A percentile compares a stretch with the other conserved stretches of the same genome.
phyloP scores from a whole-genome alignment of 2,113 vertebrate genomes.

The Sardina pilchardus region DNA sequence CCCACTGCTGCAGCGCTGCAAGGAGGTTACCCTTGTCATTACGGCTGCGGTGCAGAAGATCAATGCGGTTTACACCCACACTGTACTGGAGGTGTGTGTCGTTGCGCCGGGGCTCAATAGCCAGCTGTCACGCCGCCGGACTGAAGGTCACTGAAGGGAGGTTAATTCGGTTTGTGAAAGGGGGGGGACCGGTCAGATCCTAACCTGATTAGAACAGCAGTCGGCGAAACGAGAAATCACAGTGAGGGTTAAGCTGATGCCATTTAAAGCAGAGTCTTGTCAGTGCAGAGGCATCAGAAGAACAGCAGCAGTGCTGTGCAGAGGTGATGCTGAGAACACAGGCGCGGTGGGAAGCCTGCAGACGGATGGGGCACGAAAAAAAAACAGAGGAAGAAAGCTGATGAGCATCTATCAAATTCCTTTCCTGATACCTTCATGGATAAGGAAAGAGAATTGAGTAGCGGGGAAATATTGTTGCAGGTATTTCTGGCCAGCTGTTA shows the following conservation, averaged over 20 bases:
- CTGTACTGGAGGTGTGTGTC: neutral
- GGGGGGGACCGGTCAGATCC: neutral
- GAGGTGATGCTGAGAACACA: neutral
- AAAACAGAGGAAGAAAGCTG: neutral
- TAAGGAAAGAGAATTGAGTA: neutral
- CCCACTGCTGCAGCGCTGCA: neutral
- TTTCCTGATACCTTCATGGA: neutral
- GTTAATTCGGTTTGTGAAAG: neutral
- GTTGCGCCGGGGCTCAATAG: neutral
- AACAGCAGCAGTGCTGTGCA: neutral
- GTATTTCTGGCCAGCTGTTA: neutral
- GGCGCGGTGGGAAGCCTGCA: neutral
- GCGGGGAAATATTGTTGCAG: neutral
- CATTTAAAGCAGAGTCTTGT: neutral
- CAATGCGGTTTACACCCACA: neutral
- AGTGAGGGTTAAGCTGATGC: neutral
- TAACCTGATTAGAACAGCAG: neutral
- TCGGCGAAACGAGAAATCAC: neutral
- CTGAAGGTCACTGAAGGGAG: neutral
- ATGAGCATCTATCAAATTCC: conserved; percentile 6
- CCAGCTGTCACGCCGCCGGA: neutral
- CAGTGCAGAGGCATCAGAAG: neutral
- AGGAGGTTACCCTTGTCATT: neutral
- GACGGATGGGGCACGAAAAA: neutral
- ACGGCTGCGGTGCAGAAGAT: neutral